A percentile compares a stretch with the other conserved stretches of the same genome.
Evolutionary conservation across 2,888 invertebrate species (phyloP).

Genomic region (Cataglyphis cursor): DNA sequence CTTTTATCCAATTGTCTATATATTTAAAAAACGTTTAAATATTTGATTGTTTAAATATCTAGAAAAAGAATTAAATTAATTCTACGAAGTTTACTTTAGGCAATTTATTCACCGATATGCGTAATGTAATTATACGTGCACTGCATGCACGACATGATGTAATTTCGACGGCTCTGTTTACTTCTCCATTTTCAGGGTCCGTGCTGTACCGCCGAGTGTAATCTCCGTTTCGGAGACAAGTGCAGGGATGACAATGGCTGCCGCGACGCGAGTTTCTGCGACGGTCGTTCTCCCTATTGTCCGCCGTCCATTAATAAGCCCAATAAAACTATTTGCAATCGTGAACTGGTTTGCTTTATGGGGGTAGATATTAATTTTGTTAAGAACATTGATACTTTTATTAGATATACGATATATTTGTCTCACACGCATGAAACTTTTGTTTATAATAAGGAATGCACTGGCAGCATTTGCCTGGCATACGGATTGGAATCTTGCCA

Average conservation of each 20-base stretch:
- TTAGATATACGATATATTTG: conserved; percentile 10
- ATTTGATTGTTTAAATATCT: conserved; percentile 1
- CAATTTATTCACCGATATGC: conserved; percentile 8
- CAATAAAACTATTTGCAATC: conserved; percentile 98
- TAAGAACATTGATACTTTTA: conserved; percentile 2
- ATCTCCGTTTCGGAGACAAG: conserved; percentile 94
- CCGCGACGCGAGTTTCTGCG: conserved; percentile 96
- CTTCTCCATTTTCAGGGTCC: conserved; percentile 91
- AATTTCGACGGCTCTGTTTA: conserved; percentile 29
- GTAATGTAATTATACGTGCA: conserved; percentile 15
- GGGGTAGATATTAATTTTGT: conserved; percentile 90
- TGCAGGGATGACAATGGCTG: conserved; percentile 98
- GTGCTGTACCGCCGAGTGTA: conserved; percentile 96
- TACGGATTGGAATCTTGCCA: conserved; percentile 99
- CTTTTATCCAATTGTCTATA: not conserved
- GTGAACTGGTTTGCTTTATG: conserved; percentile 98
- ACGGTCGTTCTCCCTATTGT: conserved; percentile 95
- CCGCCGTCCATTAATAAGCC: conserved; percentile 97
- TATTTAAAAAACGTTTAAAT: not conserved
- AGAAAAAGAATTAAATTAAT: conserved; percentile 6
- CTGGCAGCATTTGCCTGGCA: conserved; percentile 98
- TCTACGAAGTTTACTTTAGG: conserved; percentile 18
- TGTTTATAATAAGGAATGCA: conserved; percentile 92
- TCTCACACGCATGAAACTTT: conserved; percentile 7
- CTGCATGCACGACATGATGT: not conserved